Base-by-base conservation (phyloP, 2,797 vertebrate genomes). In the Carduelis carduelis region DNA sequence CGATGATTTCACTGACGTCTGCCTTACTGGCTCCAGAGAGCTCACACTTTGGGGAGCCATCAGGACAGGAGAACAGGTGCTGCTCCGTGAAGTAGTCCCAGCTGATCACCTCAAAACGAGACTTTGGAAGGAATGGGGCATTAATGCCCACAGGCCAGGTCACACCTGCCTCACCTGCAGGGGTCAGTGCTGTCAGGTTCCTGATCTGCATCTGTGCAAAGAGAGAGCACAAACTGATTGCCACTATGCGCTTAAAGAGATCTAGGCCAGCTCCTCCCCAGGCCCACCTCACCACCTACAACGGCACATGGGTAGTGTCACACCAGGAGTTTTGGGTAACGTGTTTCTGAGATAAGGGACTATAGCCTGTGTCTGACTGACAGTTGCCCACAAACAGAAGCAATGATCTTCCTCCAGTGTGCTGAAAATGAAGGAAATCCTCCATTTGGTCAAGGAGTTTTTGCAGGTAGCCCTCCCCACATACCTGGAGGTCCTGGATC, bases 41-140 rank as follows among this genome's bases (percentile, higher is more conserved):
- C 47, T 99, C 99, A 14, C 99, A 99, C 97, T 99, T 99, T 12
- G 99, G 99, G 14, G 99, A 98, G 69, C 99, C 98, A 1, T 99
- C 98, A 0, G 97, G 89, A 49, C 99, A 99, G 13, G 99, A 98
- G 98, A 99, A 99, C 35, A 99, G 98, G 41, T 99, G 99, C 96
- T 99, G 99, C 82, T 99, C 99, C 0, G 99, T 99, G 95, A 99
- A 99, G 97, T 99, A 99, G 85, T 99, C 99, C 99, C 99, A 99
- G 98, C 98, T 98, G 93, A 99, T 98, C 5, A 99, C 98, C 97
- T 99, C 99, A n/a, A 99, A 99, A 56, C 99, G 99, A 2, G 99
- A 99, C 87, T 97, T 98, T 1, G 99, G 98, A 28, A 97, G 98
- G 93, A 99, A 99, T 0, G 99, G 99, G 6, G 98, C 97, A 3